These are phyloP conservation scores for Pseudoips prasinana DNA, from an alignment of 2,888 invertebrate species.

Conservation along the genomic window DNA sequence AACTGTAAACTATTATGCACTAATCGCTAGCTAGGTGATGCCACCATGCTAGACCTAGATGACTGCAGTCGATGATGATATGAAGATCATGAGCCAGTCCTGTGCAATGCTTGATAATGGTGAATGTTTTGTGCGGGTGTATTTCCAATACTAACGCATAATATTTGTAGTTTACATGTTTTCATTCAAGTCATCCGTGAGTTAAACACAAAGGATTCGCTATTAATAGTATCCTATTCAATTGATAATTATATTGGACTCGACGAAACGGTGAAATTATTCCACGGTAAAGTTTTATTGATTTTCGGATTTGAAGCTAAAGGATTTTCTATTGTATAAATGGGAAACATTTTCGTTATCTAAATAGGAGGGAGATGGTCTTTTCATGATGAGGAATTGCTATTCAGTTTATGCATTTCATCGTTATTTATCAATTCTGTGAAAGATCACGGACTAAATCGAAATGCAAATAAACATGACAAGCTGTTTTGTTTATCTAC, in stretches of 20 bases:
- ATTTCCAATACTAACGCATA: slow-evolving; percentile 35
- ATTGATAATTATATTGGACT: slow-evolving; percentile 32
- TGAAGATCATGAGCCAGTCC: slow-evolving; percentile 68
- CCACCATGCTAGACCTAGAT: slow-evolving; percentile 76
- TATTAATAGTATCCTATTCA: slow-evolving; percentile 27
- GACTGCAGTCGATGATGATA: slow-evolving; percentile 66
- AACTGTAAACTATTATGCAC: slow-evolving; percentile 59
- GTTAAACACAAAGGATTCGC: slow-evolving; percentile 23
- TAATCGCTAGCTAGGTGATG: slow-evolving; percentile 73
- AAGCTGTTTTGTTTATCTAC: slow-evolving; percentile 61
- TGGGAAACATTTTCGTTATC: too few species aligned
- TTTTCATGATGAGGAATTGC: slow-evolving; percentile 10
- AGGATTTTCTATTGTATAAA: too few species aligned
- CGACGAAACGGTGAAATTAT: too few species aligned
- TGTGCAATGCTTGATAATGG: slow-evolving; percentile 77
- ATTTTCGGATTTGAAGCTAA: too few species aligned
- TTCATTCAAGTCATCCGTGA: slow-evolving; percentile 15
- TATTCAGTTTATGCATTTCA: slow-evolving; percentile 23
- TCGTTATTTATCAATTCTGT: slow-evolving; percentile 2
- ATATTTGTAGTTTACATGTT: not conserved
- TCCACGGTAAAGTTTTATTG: too few species aligned
- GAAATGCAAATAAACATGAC: slow-evolving; percentile 69
- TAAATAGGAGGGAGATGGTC: slow-evolving; percentile 7
- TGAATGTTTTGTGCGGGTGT: slow-evolving; percentile 74
- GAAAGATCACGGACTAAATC: slow-evolving; percentile 14